phyloP scores from a whole-genome alignment of 2,888 invertebrate species.

The Mythimna lalbum region DNA sequence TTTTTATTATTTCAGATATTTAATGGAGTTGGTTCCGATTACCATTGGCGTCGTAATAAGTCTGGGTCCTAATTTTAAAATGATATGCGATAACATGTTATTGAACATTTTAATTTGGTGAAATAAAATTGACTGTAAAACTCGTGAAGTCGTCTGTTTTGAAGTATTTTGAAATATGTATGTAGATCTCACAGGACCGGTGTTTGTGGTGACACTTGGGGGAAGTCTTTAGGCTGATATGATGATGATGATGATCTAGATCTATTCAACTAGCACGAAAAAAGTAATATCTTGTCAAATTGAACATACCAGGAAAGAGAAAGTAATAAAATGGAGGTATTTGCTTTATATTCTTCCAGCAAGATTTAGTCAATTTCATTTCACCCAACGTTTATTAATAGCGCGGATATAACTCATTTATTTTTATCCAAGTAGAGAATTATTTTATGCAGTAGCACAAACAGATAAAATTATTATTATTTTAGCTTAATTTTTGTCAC shows the following conservation, averaged over 20 bases:
- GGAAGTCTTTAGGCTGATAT: too few relatives aligned
- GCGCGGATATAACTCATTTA: background rate
- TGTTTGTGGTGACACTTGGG: too few relatives aligned
- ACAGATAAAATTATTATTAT: too few relatives aligned
- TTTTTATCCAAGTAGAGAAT: background rate
- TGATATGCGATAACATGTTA: slow-evolving; percentile 42
- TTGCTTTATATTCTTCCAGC: background rate
- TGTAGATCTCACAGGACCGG: too few relatives aligned
- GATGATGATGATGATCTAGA: too few relatives aligned
- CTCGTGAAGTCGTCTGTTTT: background rate
- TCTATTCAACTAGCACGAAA: background rate
- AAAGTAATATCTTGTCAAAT: background rate
- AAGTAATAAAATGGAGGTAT: background rate
- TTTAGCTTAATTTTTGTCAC: too few relatives aligned
- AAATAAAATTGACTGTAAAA: slow-evolving; percentile 16
- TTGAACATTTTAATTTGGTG: slow-evolving; percentile 43
- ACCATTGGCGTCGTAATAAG: slow-evolving; percentile 51
- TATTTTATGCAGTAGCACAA: background rate
- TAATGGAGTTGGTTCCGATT: slow-evolving; percentile 56
- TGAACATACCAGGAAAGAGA: background rate
- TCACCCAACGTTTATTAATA: background rate
- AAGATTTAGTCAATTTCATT: background rate
- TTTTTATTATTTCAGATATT: slow-evolving; percentile 58
- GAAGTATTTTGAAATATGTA: background rate
- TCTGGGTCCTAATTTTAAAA: slow-evolving; percentile 49